A percentile compares a stretch with the other conserved stretches of the same genome.
These are phyloP conservation scores for Sebastes umbrosus DNA, from an alignment of 2,797 vertebrate genomes.

Conservation along the genomic window DNA sequence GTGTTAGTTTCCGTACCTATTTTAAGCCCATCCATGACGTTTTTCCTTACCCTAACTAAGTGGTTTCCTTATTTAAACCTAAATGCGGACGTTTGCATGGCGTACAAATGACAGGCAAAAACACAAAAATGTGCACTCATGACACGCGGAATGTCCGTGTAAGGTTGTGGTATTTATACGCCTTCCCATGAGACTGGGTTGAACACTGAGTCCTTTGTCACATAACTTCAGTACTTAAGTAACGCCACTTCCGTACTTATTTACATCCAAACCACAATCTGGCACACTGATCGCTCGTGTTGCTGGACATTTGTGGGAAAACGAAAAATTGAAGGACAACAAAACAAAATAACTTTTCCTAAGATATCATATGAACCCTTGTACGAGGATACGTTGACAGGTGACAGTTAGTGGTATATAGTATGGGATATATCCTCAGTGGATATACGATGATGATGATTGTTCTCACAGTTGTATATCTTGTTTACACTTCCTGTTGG, in stretches of 20 bases:
- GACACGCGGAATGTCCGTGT: too few relatives aligned
- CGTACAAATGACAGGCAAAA: too few relatives aligned
- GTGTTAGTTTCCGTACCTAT: too few relatives aligned
- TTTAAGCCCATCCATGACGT: too few relatives aligned
- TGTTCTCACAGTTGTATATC: slow-evolving; percentile 40
- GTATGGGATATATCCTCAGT: neutral
- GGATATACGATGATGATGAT: slow-evolving; percentile 10
- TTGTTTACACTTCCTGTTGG: slow-evolving; percentile 58
- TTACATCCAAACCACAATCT: neutral
- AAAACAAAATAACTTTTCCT: neutral
- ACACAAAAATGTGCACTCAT: too few relatives aligned
- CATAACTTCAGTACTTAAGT: neutral
- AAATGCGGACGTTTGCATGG: too few relatives aligned
- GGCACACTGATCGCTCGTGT: neutral
- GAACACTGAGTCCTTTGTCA: too few relatives aligned
- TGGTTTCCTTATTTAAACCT: too few relatives aligned
- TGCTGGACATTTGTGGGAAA: neutral
- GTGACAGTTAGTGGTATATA: neutral
- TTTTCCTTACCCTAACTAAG: too few relatives aligned
- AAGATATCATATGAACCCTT: neutral
- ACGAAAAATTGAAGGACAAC: neutral
- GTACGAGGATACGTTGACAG: neutral
- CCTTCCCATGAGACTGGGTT: too few relatives aligned
- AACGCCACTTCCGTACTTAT: neutral
- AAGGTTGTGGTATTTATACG: too few relatives aligned